Evolutionary conservation across 2,113 vertebrate genomes (phyloP), one percentile per base, ranked within the genome.

Genomic region (Mastomys coucha): DNA sequence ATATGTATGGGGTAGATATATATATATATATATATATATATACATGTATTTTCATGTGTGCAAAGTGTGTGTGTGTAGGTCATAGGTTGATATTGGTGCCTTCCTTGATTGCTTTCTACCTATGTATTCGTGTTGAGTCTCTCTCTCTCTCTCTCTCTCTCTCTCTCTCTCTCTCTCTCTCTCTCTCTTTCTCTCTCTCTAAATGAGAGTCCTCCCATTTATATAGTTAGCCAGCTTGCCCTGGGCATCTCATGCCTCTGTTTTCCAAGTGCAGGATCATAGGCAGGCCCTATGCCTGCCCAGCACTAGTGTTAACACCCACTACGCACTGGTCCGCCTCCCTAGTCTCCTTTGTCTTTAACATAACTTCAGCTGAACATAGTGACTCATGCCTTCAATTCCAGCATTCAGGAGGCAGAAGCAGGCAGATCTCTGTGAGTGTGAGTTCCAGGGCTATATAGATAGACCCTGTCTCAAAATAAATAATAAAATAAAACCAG

Each of bases 351-450:
- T 69, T 94, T 10, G 91, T 58, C 91, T 73, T 95, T 91, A 78
- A 92, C 91, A 77, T 60, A 95, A 92, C 80, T 96, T 95, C 58
- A 93, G 51, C 53, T 60, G 12, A 82, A n/a, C 12, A 4, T 39
- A 2, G 51, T 28, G 80, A 39, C 36, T 12, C 51, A 81, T 10
- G 24, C 51, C 33, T 58, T 81, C 56, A 42, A 82, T 73, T 39
- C 19, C 39, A 42, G 39, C n/a, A 75, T 39, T 75, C 72, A 42
- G 70, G 19, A 75, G 72, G 20, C n/a, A 39, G n/a, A 73, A 42
- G 20, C 22, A 82, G 36, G 53, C 13, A 28, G 80, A 63, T 84
- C 56, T 84, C 81, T 63, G 24, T 3, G 7, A 60, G n/a, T 58
- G 3, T 63, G 81, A 84, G 13, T 63, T 84, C 56, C 56, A 39